A percentile compares a stretch with the other conserved stretches of the same genome.
Evolutionary conservation across 2,113 vertebrate genomes (phyloP).

Genomic region (Progne subis): DNA sequence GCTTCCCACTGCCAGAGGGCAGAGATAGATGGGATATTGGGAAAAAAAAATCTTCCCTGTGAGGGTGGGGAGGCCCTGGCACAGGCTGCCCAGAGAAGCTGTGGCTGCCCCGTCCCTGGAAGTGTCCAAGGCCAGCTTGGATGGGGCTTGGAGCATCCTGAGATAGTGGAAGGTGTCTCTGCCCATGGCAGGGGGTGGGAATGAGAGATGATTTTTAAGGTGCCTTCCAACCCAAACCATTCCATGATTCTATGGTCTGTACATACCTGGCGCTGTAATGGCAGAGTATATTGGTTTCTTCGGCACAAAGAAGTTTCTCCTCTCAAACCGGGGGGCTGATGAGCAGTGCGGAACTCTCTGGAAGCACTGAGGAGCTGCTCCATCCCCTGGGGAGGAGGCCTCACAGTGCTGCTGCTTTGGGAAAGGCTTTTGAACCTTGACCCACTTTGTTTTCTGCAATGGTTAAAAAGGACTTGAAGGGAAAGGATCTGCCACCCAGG

Average conservation of each 20-base stretch:
- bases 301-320: background rate
- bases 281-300: background rate
- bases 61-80: background rate
- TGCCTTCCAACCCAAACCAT: background rate
- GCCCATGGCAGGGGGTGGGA: background rate
- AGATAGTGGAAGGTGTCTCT: background rate
- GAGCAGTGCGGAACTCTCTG: background rate
- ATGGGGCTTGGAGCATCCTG: rapidly evolving
- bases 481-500: background rate
- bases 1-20: background rate
- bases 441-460: rapidly evolving
- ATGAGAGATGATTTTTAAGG: background rate
- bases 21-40: background rate
- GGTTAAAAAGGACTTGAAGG: background rate
- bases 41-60: background rate
- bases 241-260: no score
- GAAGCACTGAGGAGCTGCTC: background rate
- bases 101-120: background rate
- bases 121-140: background rate
- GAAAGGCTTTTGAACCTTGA: background rate
- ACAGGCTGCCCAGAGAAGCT: background rate
- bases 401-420: background rate
- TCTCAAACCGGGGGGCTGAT: background rate
- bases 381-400: background rate
- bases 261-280: rapidly evolving